Conservation (phyloP, 2,888 invertebrate species). For the Oegoconia quadripuncta region DNA sequence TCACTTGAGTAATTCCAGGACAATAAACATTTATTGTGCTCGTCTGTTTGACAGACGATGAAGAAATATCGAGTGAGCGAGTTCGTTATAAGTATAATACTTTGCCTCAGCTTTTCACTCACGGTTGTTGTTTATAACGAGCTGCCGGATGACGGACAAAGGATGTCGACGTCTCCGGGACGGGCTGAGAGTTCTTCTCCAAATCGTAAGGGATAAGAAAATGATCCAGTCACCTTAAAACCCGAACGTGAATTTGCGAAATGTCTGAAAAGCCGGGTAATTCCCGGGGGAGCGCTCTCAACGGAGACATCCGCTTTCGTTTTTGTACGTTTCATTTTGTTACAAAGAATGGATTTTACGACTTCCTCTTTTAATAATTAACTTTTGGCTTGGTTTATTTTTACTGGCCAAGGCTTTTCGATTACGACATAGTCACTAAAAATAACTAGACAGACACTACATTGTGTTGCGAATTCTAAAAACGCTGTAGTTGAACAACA, state of each 20-base stretch:
- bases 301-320: slow-evolving; percentile 54
- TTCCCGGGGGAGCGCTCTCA: slow-evolving; percentile 39
- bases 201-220: slow-evolving; percentile 41
- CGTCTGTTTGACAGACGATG: slow-evolving; percentile 74
- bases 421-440: slow-evolving; percentile 12
- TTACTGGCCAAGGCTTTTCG: slow-evolving; percentile 23
- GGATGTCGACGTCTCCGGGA: slow-evolving; percentile 29
- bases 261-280: slow-evolving; percentile 43
- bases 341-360: slow-evolving; percentile 56
- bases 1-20: slow-evolving; percentile 77
- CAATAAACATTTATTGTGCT: slow-evolving; percentile 77
- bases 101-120: slow-evolving; percentile 32
- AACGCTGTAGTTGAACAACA: too few species aligned
- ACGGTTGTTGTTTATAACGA: slow-evolving; percentile 48
- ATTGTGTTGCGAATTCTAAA: too few species aligned
- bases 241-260: slow-evolving; percentile 52
- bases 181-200: slow-evolving; percentile 25
- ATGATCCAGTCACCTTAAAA: slow-evolving; percentile 47
- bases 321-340: slow-evolving; percentile 57
- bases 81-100: slow-evolving; percentile 62
- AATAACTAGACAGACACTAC: slow-evolving; percentile 4
- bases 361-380: slow-evolving; percentile 58
- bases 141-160: slow-evolving; percentile 39
- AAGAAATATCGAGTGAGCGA: slow-evolving; percentile 69
- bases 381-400: slow-evolving; percentile 40